Conservation (phyloP, 1,140 invertebrate species). For the Maconellicoccus hirsutus region DNA sequence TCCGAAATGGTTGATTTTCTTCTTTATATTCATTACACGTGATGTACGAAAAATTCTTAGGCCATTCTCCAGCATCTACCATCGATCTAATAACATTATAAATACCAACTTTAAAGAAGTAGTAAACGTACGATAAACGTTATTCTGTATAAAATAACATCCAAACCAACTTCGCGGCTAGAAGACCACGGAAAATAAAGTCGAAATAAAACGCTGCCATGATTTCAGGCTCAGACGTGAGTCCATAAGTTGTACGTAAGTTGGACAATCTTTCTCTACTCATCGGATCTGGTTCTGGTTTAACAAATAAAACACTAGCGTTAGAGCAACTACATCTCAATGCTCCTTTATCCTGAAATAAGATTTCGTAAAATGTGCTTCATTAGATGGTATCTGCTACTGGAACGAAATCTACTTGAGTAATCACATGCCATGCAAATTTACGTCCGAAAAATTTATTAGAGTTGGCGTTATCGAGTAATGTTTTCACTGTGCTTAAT, state of each 20-base stretch:
- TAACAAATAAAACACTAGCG: constrained; percentile 52
- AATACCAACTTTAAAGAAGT: background rate
- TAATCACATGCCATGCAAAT: constrained; percentile 49
- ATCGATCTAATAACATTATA: constrained; percentile 32
- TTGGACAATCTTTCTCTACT: constrained; percentile 49
- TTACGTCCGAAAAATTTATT: constrained; percentile 40
- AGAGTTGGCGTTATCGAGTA: constrained; percentile 44
- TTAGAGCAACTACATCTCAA: constrained; percentile 54
- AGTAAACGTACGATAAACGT: background rate
- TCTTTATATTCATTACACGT: constrained; percentile 63
- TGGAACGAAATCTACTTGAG: constrained; percentile 37
- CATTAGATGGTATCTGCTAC: background rate
- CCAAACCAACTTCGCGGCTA: constrained; percentile 52
- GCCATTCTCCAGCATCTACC: constrained; percentile 52
- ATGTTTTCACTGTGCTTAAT: constrained; percentile 52
- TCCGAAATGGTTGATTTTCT: constrained; percentile 51
- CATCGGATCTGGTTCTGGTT: constrained; percentile 47
- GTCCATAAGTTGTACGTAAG: constrained; percentile 52
- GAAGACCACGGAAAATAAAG: constrained; percentile 53
- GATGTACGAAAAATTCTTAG: constrained; percentile 53
- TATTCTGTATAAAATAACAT: background rate
- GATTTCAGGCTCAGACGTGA: constrained; percentile 55
- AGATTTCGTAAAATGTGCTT: background rate
- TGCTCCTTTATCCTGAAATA: constrained; percentile 51
- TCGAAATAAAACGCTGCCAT: constrained; percentile 79